These are phyloP conservation scores for Bicyclus anynana DNA, from an alignment of 1,140 invertebrate genomes.

Conservation along the genomic window DNA sequence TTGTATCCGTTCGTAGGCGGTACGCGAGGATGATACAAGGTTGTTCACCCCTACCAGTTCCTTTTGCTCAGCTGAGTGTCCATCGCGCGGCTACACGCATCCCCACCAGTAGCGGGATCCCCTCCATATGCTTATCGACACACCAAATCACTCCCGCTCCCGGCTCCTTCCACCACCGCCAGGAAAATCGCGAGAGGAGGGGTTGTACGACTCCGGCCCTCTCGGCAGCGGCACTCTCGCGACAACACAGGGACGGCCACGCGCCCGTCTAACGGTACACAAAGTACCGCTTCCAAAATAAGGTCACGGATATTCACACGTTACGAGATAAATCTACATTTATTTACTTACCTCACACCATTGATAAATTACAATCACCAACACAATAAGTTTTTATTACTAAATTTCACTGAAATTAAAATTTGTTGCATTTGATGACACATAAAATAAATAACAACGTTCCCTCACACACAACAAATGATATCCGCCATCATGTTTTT, in stretches of 20 bases:
- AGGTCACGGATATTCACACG: constrained; percentile 70
- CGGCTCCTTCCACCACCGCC: constrained; percentile 71
- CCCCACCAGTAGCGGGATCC: constrained; percentile 75
- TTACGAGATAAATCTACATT: constrained; percentile 39
- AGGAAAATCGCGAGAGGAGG: constrained; percentile 74
- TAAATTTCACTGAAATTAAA: constrained; percentile 20
- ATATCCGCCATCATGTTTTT: constrained; percentile 71
- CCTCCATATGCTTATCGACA: constrained; percentile 65
- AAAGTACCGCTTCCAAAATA: constrained; percentile 72
- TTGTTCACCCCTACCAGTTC: constrained; percentile 75
- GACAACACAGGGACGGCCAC: constrained; percentile 59
- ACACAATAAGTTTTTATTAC: not conserved
- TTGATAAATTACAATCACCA: constrained; percentile 18
- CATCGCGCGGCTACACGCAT: constrained; percentile 69
- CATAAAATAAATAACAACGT: constrained; percentile 46
- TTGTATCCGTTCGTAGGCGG: constrained; percentile 42
- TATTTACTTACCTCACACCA: constrained; percentile 40
- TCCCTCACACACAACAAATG: constrained; percentile 64
- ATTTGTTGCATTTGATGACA: constrained; percentile 31
- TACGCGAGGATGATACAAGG: constrained; percentile 47
- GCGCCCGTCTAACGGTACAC: constrained; percentile 66
- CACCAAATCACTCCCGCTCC: constrained; percentile 75
- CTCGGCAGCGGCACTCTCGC: constrained; percentile 50
- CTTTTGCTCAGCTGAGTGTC: constrained; percentile 61
- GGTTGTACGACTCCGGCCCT: constrained; percentile 66